These are phyloP conservation scores for Sarcophaga rosellei DNA, from an alignment of 2,888 invertebrate species.

Conservation along the genomic window DNA sequence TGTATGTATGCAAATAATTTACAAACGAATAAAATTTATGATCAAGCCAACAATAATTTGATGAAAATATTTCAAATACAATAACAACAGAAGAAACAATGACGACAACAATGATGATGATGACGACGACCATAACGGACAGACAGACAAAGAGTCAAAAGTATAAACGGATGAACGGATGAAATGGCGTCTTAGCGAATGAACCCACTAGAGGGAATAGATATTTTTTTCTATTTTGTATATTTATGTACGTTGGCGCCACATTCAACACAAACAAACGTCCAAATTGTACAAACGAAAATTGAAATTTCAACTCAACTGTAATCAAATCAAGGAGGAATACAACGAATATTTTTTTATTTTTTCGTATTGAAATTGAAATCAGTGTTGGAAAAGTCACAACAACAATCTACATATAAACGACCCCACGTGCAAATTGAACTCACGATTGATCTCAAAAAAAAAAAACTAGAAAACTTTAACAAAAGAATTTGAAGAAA, in stretches of 20 bases:
- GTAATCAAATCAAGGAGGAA: constrained; percentile 39
- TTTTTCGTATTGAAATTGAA: constrained; percentile 36
- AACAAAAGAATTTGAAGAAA: constrained; percentile 25
- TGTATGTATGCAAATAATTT: constrained; percentile 51
- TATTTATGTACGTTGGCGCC: constrained; percentile 44
- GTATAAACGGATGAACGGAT: neutral
- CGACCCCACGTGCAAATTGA: constrained; percentile 67
- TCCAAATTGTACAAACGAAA: neutral
- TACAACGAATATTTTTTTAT: constrained; percentile 2
- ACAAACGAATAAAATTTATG: constrained; percentile 59
- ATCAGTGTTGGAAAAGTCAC: constrained; percentile 33
- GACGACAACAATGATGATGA: neutral
- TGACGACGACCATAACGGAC: neutral
- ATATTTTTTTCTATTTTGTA: constrained; percentile 28
- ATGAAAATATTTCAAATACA: constrained; percentile 21
- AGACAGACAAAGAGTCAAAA: neutral
- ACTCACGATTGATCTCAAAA: constrained; percentile 66
- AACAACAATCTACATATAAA: constrained; percentile 47
- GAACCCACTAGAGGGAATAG: constrained; percentile 18
- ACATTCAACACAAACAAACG: constrained; percentile 12
- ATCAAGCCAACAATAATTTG: constrained; percentile 29
- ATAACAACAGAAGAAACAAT: constrained; percentile 15
- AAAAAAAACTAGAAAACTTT: constrained; percentile 28
- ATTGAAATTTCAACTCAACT: constrained; percentile 49
- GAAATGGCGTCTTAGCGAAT: constrained; percentile 18